Base-by-base conservation (phyloP, 2,888 invertebrate species). In the Fragum whitleyi region DNA sequence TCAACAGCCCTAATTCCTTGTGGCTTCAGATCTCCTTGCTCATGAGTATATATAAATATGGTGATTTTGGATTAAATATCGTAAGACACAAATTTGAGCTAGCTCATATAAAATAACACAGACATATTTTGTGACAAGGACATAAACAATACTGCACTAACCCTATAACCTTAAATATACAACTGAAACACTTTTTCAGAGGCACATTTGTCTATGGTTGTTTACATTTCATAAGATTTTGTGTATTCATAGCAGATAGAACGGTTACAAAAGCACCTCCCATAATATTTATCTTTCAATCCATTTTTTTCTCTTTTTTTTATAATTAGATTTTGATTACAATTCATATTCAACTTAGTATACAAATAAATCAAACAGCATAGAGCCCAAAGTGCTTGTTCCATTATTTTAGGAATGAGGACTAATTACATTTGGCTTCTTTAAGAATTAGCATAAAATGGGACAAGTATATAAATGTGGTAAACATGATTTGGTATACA, bases 61-160 rank as follows among this genome's bases (percentile, higher is more conserved):
- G 47, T 47, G 47, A 47, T 47, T 36, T n/a, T 47, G 47, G 47
- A 47, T 47, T 19, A 47, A 14, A 47, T 47, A n/a, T 47, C n/a
- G 47, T 47, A 47, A 47, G 47, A 47, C 47, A 47, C 47, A 47
- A 5, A 47, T 47, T 47, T 47, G 47, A 47, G 47, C 47, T 47
- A 47, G 47, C 19, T 47, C n/a, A 19, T n/a, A 47, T n/a, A 47
- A 19, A 47, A 47, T 47, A 47, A 47, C 47, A 47, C 47, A 47
- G 47, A 47, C 47, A 47, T 47, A 9, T 47, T 47, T 47, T 47
- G 14, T 47, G 47, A 47, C 14, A 47, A 47, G 47, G n/a, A 19
- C 14, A 19, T 47, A 47, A 47, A 57, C 23, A 57, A 57, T 57
- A 57, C 57, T 57, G 57, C 57, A 57, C 57, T 28, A 57, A 28